Base-by-base conservation (phyloP, 2,888 invertebrate species). In the Marasmarcha lunaedactyla region DNA sequence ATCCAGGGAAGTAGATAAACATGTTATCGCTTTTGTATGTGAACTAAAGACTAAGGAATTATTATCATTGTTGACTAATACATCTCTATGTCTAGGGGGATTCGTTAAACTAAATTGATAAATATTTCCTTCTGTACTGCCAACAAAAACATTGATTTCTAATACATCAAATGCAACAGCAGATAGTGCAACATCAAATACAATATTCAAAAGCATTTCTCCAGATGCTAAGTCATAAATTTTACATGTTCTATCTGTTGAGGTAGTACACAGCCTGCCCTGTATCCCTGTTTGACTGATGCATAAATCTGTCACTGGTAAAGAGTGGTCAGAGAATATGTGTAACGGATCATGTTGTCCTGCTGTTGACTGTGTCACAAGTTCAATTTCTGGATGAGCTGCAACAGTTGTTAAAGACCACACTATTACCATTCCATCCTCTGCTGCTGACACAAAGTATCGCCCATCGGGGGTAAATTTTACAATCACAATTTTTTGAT, bases 341-440 rank as follows among this genome's bases (percentile, higher is more conserved):
- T 90, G 89, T 0, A 89, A 58, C 2, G 91, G 90, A 46, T 88
- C 87, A 47, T 84, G 79, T 51, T 86, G 84, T 1, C 86, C 86
- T 1, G 85, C 78, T 33, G 70, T 72, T n/a, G 71, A 69, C 56
- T 86, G 86, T 1, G 74, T 71, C 6, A 74, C 70, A 10, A 79
- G 56, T 37, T 74, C 81, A 4, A 74, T 64, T 50, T 79, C 78
- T n/a, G 86, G 84, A 39, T 81, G 77, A 3, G 79, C 72, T 1
- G 88, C 71, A 0, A 91, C 78, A 36, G 85, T 84, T 0, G 86
- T 84, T 14, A 93, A 61, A 15, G 88, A 87, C 93, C 96, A 97
- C 0, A 92, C 89, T 49, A 94, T 86, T 1, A 95, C 88, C 56
- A 92, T 86, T 3, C 94, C 94, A 78, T 96, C 96, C 52, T 93